Conservation (phyloP, 1,140 invertebrate species). For the Melipona quadrifasciata region DNA sequence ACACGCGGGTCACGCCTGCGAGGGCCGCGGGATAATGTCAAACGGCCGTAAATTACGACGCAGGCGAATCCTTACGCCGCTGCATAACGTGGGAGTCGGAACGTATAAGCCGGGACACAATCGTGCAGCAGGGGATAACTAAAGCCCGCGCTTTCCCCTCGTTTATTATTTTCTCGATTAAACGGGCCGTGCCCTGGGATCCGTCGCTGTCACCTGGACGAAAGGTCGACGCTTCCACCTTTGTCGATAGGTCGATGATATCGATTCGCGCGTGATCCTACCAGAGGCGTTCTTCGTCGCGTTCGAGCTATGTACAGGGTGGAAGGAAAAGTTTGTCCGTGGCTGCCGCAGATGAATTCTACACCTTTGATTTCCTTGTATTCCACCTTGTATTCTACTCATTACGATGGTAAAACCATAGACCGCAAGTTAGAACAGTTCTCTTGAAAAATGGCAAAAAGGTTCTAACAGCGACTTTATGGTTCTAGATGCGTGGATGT, state of each 20-base stretch:
- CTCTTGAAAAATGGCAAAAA: no score
- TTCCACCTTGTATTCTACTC: no score
- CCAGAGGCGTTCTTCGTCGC: neutral
- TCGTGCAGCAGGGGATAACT: constrained; percentile 50
- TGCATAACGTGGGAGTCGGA: constrained; percentile 68
- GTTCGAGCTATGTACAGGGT: neutral
- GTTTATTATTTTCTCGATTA: constrained; percentile 73
- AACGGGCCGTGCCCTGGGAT: constrained; percentile 54
- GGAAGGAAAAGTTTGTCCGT: no score
- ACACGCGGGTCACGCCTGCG: constrained; percentile 74
- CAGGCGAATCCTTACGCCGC: constrained; percentile 42
- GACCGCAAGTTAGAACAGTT: no score
- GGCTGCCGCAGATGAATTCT: no score
- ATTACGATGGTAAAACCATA: no score
- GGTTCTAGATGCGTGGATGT: no score
- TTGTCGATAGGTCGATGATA: constrained; percentile 38
- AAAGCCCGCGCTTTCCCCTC: constrained; percentile 68
- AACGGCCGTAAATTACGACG: constrained; percentile 74
- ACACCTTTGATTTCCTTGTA: no score
- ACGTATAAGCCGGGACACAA: constrained; percentile 29
- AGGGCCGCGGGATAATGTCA: constrained; percentile 75
- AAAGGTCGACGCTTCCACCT: constrained; percentile 34
- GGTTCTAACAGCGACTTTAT: no score
- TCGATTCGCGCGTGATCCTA: constrained; percentile 20
- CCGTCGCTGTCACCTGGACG: constrained; percentile 20